phyloP scores from a whole-genome alignment of 2,113 vertebrate species.

The Pedetes capensis region DNA sequence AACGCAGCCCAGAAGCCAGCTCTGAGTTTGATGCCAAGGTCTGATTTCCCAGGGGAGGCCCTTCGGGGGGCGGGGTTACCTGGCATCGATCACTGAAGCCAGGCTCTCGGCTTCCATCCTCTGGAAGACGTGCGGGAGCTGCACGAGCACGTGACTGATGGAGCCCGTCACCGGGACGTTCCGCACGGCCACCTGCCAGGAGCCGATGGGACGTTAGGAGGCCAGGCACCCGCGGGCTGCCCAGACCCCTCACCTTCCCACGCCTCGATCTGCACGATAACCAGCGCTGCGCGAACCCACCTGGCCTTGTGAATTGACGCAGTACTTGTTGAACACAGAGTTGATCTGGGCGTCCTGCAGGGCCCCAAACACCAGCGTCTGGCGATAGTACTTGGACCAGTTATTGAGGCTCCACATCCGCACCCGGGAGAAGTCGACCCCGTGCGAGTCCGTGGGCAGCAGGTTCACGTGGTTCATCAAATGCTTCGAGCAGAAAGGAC shows the following conservation, averaged over 20 bases:
- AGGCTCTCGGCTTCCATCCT: slow-evolving; percentile 87
- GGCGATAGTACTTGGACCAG: slow-evolving; percentile 92
- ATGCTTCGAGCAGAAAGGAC: slow-evolving; percentile 83
- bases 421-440: slow-evolving; percentile 96
- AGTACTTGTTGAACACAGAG: slow-evolving; percentile 92
- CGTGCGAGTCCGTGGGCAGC: slow-evolving; percentile 93
- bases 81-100: slow-evolving; percentile 83
- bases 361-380: slow-evolving; percentile 93
- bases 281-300: slow-evolving; percentile 83
- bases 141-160: slow-evolving; percentile 93
- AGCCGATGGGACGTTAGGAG: not conserved
- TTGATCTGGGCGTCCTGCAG: slow-evolving; percentile 95
- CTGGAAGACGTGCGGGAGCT: slow-evolving; percentile 96
- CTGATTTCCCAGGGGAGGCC: not conserved
- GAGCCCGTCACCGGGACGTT: slow-evolving; percentile 88
- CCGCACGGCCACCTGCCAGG: slow-evolving; percentile 87
- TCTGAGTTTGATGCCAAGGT: not conserved
- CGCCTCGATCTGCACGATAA: too few relatives aligned
- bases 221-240: not conserved
- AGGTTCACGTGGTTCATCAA: slow-evolving; percentile 94
- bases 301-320: slow-evolving; percentile 92
- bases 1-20: not conserved
- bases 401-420: slow-evolving; percentile 95
- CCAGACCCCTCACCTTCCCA: too few relatives aligned
- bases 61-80: slow-evolving; percentile 80